A percentile compares a stretch with the other conserved stretches of the same genome.
phyloP scores from a whole-genome alignment of 2,797 vertebrate species.

The Crotalus adamanteus region DNA sequence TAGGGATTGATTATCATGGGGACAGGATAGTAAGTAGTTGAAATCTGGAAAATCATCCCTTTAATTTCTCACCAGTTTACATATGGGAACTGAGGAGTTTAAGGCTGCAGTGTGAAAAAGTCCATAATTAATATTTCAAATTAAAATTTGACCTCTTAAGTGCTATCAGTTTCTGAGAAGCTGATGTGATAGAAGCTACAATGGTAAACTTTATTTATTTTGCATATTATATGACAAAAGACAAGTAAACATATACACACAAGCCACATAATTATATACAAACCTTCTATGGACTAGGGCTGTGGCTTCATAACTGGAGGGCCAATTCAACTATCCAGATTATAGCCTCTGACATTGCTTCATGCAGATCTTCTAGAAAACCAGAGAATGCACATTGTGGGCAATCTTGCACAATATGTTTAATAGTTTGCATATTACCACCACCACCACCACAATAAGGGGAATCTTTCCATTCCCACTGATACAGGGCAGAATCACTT shows the following conservation, averaged over 20 bases:
- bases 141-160: background rate
- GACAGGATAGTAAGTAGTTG: background rate
- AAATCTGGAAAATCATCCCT: background rate
- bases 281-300: background rate
- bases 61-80: background rate
- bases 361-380: background rate
- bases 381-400: background rate
- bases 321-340: background rate
- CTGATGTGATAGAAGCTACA: background rate
- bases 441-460: background rate
- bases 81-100: background rate
- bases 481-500: background rate
- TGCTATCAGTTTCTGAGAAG: background rate
- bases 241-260: background rate
- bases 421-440: background rate
- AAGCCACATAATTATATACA: background rate
- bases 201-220: background rate
- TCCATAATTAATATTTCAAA: background rate
- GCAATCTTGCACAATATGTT: background rate
- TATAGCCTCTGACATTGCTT: background rate
- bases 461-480: background rate
- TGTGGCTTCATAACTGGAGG: background rate
- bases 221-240: no score
- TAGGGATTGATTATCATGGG: background rate
- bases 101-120: background rate